These are phyloP conservation scores for Lasiurus cinereus DNA, from an alignment of 2,113 vertebrate genomes.

Conservation along the genomic window DNA sequence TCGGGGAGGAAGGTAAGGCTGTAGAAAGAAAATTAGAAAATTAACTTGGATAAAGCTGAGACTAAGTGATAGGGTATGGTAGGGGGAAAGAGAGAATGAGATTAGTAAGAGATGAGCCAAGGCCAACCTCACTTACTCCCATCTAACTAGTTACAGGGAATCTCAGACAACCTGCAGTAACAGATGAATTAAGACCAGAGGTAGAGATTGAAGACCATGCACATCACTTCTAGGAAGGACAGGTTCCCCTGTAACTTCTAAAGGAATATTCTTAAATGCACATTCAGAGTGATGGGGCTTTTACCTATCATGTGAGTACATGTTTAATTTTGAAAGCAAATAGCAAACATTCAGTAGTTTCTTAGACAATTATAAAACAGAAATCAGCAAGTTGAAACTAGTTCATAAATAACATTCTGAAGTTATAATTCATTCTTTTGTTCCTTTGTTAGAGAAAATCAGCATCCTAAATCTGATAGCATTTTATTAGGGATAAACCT, in stretches of 20 bases:
- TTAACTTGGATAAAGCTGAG: too few species aligned
- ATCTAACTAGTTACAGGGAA: neutral
- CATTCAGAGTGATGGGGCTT: neutral
- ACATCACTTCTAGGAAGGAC: neutral
- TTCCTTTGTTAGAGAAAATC: too few species aligned
- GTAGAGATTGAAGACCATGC: accelerated
- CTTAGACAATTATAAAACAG: neutral
- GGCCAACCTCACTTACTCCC: neutral
- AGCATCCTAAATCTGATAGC: neutral
- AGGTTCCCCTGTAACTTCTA: neutral
- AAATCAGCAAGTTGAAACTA: neutral
- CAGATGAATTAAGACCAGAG: accelerated
- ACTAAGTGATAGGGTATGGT: accelerated
- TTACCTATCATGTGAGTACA: accelerated
- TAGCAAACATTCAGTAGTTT: neutral
- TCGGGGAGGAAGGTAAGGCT: accelerated
- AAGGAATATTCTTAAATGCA: neutral
- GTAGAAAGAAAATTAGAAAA: too few species aligned
- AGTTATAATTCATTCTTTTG: neutral
- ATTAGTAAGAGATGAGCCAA: neutral
- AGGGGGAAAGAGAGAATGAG: neutral
- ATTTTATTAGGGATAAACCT: too few species aligned
- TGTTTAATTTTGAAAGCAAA: neutral
- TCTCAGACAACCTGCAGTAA: neutral
- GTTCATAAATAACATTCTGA: neutral